These are phyloP conservation scores for Indicator indicator DNA, from an alignment of 2,113 vertebrate species.

Conservation along the genomic window DNA sequence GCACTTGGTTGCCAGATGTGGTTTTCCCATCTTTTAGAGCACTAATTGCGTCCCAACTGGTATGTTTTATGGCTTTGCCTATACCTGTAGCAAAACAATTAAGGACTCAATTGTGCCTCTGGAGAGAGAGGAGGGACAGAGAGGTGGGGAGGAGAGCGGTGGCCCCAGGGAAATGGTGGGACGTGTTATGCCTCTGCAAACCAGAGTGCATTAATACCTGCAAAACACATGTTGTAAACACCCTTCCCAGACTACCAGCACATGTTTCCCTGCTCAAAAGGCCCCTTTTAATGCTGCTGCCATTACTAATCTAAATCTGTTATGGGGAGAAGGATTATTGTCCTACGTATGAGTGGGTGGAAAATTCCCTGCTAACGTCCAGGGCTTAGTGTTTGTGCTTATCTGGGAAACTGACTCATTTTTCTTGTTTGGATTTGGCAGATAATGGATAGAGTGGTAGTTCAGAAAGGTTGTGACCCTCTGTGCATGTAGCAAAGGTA, in stretches of 20 bases:
- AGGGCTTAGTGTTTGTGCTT: neutral
- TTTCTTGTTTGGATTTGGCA: neutral
- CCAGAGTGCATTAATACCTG: neutral
- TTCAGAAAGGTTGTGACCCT: neutral
- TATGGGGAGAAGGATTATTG: constrained; percentile 1
- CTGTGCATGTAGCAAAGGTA: accelerated
- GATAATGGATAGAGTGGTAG: neutral
- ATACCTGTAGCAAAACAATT: constrained; percentile 4
- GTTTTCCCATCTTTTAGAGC: constrained; percentile 35
- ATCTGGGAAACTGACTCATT: accelerated
- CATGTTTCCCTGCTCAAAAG: neutral
- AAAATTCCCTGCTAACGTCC: neutral
- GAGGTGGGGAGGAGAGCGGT: neutral
- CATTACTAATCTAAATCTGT: neutral
- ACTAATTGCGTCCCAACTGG: constrained; percentile 64
- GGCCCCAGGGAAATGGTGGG: neutral
- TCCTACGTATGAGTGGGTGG: accelerated
- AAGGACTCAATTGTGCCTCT: neutral
- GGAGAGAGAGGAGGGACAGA: neutral
- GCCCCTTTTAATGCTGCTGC: neutral
- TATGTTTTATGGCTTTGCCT: constrained; percentile 10
- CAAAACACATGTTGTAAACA: constrained; percentile 17
- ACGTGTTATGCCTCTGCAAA: neutral
- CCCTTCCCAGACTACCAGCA: constrained; percentile 20
- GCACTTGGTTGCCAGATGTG: constrained; percentile 51